A percentile compares a stretch with the other conserved stretches of the same genome.
Evolutionary conservation across 2,797 vertebrate species (phyloP).

Genomic region (Notamacropus eugenii): DNA sequence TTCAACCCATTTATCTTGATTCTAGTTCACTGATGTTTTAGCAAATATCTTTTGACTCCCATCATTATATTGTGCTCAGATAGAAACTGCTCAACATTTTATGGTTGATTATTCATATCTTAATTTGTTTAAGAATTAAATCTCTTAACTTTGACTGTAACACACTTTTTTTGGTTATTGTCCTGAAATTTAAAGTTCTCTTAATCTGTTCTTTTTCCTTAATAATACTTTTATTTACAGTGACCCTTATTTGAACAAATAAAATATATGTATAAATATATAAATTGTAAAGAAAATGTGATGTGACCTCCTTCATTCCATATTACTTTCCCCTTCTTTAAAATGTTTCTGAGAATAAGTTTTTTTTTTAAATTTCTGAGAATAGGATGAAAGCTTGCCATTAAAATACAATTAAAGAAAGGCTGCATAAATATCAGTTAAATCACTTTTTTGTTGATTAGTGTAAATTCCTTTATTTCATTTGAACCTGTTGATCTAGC

Average conservation of each 20-base stretch:
- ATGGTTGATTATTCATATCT: constrained; percentile 22
- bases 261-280: background rate
- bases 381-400: background rate
- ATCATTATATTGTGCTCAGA: background rate
- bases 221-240: background rate
- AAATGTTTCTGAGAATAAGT: background rate
- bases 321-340: background rate
- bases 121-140: constrained; percentile 47
- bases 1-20: constrained; percentile 30
- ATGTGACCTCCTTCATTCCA: background rate
- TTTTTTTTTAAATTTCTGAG: background rate
- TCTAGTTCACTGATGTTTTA: constrained; percentile 19
- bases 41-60: constrained; percentile 19
- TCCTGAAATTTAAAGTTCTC: constrained; percentile 36
- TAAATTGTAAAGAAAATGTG: background rate
- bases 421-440: background rate
- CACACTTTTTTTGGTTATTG: background rate
- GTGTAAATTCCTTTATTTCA: background rate
- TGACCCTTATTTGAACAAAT: background rate
- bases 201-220: constrained; percentile 15
- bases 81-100: constrained; percentile 27
- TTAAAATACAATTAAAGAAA: background rate
- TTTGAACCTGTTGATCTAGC: too few species aligned
- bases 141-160: constrained; percentile 11
- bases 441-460: background rate